Evolutionary conservation across 2,888 invertebrate species (phyloP), one percentile per base, ranked within the genome.

Genomic region (Rhorus exstirpatorius): DNA sequence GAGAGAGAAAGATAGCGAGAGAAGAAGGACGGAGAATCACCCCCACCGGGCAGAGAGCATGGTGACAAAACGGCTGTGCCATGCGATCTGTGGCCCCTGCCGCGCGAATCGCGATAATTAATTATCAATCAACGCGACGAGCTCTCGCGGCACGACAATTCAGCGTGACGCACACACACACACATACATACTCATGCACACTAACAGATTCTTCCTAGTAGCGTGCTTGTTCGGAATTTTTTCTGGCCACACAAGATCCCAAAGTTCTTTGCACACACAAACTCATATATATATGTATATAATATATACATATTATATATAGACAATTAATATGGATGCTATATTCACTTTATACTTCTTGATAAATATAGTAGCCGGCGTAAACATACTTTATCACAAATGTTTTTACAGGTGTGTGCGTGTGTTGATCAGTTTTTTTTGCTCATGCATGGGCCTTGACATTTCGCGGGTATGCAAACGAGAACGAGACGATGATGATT

Each of bases 61-160:
- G 81, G 81, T 82, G 81, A 82, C 81, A 82, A 78, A 78, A 78
- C 74, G 74, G 63, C 63, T 68, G 61, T 72, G 74, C 63, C 78
- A 68, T 70, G 67, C 74, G 74, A 75, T 75, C 65, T 49, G 70
- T 63, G 68, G 53, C 61, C 68, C 68, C 68, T 53, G 68, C 60
- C 77, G 70, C 74, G 70, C 82, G 70, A 63, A 75, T 78, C 79
- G 79, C 84, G 86, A 88, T 89, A 87, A 89, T 87, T 85, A 87
- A 87, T 87, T 87, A 89, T 88, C 88, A 85, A 88, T 88, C 86
- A 79, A 85, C 82, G 83, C 83, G 71, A 74, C 77, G 49, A 74
- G 71, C 83, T 84, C 83, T 82, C 78, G 75, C 76, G 58, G 83
- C 82, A 79, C 79, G 75, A 80, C 61, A 60, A 84, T 67, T 74